Conservation (phyloP, 2,797 vertebrate genomes). For the Hephaestus fuliginosus region DNA sequence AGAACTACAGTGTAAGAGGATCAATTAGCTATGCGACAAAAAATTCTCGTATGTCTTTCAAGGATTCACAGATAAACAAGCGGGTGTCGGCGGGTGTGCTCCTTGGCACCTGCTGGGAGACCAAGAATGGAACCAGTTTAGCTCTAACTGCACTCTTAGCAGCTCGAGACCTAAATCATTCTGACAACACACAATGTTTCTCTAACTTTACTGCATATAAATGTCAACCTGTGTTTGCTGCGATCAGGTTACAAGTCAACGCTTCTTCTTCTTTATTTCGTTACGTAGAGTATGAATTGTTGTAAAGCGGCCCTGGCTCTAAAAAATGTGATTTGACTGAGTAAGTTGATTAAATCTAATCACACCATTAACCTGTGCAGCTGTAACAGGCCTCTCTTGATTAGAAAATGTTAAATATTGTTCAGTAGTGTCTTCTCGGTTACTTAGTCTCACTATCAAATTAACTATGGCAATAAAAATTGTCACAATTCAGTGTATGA, state of each 20-base stretch:
- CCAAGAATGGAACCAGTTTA: conserved; percentile 27
- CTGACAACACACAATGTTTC: conserved; percentile 20
- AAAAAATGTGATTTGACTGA: background rate
- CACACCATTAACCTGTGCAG: background rate
- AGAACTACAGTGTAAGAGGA: conserved; percentile 21
- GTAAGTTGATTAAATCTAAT: too few species aligned
- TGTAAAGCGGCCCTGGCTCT: background rate
- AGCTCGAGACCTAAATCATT: conserved; percentile 17
- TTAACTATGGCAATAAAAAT: background rate
- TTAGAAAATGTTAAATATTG: background rate
- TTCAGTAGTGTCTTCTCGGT: background rate
- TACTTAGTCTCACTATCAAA: background rate
- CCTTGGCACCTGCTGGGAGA: conserved; percentile 40
- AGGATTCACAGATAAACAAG: conserved; percentile 42
- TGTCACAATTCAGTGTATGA: background rate
- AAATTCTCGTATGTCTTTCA: conserved; percentile 28
- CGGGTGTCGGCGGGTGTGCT: conserved; percentile 38
- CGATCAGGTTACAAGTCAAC: conserved; percentile 4
- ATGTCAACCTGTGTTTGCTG: conserved; percentile 17
- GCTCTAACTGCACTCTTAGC: conserved; percentile 29
- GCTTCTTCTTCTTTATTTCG: background rate
- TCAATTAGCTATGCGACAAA: conserved; percentile 39
- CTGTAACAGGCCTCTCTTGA: background rate
- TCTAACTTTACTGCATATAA: background rate
- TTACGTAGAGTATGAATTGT: background rate